phyloP scores from a whole-genome alignment of 1,140 invertebrate species.

The Hypsibius dujardini region DNA sequence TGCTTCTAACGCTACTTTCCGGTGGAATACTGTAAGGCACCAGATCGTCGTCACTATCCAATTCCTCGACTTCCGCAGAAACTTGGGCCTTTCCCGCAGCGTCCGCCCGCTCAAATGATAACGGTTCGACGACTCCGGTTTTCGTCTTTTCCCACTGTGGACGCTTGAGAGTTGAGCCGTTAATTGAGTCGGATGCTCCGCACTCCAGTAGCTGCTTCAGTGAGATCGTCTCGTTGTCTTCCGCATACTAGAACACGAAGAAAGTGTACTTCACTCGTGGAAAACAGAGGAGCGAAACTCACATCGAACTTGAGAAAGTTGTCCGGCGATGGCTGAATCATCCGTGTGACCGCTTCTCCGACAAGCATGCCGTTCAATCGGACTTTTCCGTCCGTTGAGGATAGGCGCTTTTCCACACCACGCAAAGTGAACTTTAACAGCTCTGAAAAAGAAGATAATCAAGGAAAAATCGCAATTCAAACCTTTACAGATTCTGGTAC shows the following conservation, averaged over 20 bases:
- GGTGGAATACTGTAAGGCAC: background rate
- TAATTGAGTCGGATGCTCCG: background rate
- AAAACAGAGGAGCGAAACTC: background rate
- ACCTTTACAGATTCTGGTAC: background rate
- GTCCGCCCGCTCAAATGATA: background rate
- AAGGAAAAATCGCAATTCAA: too few species aligned
- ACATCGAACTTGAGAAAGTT: background rate
- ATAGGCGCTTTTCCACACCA: background rate
- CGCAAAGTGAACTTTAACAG: background rate
- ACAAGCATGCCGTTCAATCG: background rate
- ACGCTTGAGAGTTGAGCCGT: background rate
- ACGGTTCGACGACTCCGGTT: background rate
- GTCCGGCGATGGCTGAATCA: background rate
- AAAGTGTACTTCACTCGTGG: background rate
- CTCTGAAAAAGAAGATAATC: background rate
- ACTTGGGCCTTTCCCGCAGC: too few species aligned
- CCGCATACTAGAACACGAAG: background rate
- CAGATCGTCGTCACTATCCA: slow-evolving; percentile 3
- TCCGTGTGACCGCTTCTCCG: background rate
- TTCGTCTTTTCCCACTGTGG: background rate
- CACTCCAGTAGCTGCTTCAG: background rate
- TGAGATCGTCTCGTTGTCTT: background rate
- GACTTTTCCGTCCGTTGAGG: background rate
- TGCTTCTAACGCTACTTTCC: background rate
- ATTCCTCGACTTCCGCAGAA: background rate